phyloP scores from a whole-genome alignment of 2,113 vertebrate genomes.

The Ochotona curzoniae region DNA sequence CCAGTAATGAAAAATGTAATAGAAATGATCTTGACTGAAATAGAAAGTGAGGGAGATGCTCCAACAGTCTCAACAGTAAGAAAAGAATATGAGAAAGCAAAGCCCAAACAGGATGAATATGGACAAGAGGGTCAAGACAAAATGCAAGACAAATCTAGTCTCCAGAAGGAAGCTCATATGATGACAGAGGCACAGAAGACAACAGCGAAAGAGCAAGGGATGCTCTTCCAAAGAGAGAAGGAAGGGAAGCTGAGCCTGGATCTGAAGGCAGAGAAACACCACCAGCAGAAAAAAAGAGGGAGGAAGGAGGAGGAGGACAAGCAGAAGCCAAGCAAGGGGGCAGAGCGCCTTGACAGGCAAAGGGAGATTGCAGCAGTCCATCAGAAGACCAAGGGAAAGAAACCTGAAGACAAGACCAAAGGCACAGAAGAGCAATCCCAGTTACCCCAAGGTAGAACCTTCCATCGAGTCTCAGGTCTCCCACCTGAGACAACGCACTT shows the following conservation, averaged over 20 bases:
- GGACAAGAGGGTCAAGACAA: background rate
- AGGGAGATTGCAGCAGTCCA: background rate
- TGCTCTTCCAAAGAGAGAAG: background rate
- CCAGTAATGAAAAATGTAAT: constrained; percentile 38
- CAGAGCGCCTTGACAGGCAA: background rate
- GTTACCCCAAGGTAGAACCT: background rate
- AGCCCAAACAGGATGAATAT: constrained; percentile 1
- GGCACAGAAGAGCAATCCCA: background rate
- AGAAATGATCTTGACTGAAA: constrained; percentile 50
- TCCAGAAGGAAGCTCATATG: background rate
- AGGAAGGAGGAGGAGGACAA: background rate
- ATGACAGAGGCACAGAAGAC: background rate
- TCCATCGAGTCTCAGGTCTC: background rate
- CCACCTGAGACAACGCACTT: background rate
- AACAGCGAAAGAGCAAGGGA: background rate
- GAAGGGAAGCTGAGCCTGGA: background rate
- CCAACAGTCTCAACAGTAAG: background rate
- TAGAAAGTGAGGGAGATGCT: constrained; percentile 22
- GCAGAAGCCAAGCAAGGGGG: constrained; percentile 7
- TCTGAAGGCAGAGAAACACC: background rate
- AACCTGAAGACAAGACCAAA: background rate
- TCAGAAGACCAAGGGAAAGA: background rate
- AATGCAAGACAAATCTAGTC: background rate
- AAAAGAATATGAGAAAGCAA: background rate
- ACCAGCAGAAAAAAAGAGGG: background rate